phyloP scores from a whole-genome alignment of 53 echinoderm and acorn worm genomes.

The Holothuria leucospilota region DNA sequence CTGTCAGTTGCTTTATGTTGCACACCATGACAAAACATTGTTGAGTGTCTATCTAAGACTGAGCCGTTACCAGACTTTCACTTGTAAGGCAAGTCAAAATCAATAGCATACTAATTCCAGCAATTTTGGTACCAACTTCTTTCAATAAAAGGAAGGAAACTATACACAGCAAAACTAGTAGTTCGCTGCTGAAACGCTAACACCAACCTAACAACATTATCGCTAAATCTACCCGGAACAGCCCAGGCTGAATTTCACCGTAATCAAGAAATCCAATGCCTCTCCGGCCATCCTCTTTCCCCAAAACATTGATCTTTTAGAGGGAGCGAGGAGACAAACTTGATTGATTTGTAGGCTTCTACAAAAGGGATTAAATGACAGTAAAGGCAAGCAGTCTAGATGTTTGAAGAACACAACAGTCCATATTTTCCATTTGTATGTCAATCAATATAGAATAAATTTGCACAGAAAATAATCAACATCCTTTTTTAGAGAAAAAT shows the following conservation, averaged over 20 bases:
- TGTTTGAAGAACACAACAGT: conserved; percentile 21
- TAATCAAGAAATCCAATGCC: conserved; percentile 43
- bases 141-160: too few species aligned
- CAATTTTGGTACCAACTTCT: conserved; percentile 14
- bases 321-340: conserved; percentile 21
- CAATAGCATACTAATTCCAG: conserved; percentile 42
- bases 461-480: conserved; percentile 21
- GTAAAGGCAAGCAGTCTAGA: neutral
- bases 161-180: too few species aligned
- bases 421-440: conserved; percentile 47
- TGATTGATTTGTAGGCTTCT: conserved; percentile 27
- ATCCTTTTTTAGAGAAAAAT: neutral
- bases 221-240: conserved; percentile 1
- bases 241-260: conserved; percentile 13
- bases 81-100: conserved; percentile 20
- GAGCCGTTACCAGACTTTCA: neutral
- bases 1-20: neutral
- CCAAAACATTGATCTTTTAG: conserved; percentile 43
- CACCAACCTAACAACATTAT: conserved; percentile 35
- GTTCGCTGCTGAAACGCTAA: neutral
- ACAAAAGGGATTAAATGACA: conserved; percentile 43
- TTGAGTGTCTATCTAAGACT: too few species aligned
- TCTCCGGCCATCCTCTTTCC: conserved; percentile 2
- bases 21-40: too few species aligned
- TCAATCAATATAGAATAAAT: conserved; percentile 43